phyloP scores from a whole-genome alignment of 2,888 invertebrate species.

The Cosmopolites sordidus region DNA sequence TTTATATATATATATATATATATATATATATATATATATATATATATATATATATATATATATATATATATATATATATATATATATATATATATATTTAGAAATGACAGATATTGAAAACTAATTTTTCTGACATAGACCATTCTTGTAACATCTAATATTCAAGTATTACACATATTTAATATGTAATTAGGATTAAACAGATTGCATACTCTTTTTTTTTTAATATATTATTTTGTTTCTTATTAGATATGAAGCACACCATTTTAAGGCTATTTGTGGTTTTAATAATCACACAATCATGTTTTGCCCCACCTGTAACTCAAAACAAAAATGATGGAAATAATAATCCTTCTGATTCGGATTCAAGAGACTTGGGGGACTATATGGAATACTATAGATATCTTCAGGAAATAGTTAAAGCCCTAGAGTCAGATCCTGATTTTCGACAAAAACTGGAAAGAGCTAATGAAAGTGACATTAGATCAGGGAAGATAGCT shows the following conservation, averaged over 20 bases:
- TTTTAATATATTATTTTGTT: too few species aligned
- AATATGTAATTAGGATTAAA: too few species aligned
- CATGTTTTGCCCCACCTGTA: conserved; percentile 50
- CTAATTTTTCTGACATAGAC: too few species aligned
- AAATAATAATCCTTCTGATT: conserved; percentile 37
- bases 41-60: too few species aligned
- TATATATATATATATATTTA: too few species aligned
- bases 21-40: too few species aligned
- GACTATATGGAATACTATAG: conserved; percentile 76
- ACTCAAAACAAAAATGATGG: conserved; percentile 40
- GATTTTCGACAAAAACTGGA: conserved; percentile 77
- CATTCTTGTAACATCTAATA: too few species aligned
- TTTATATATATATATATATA: too few species aligned
- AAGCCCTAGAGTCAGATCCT: conserved; percentile 82
- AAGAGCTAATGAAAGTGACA: conserved; percentile 77
- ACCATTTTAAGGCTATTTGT: background rate
- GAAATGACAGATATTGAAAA: too few species aligned
- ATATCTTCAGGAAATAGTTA: conserved; percentile 86
- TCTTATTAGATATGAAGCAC: background rate
- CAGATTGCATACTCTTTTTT: too few species aligned
- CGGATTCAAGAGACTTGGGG: conserved; percentile 37
- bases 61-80: too few species aligned
- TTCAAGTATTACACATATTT: too few species aligned
- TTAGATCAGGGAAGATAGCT: conserved; percentile 86
- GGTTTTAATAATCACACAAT: conserved; percentile 33